Percentiles rank a stretch among this genome's conserved stretches.
These are phyloP conservation scores for Sebastes hubbsi DNA, from an alignment of 2,797 vertebrate species.

Conservation along the genomic window DNA sequence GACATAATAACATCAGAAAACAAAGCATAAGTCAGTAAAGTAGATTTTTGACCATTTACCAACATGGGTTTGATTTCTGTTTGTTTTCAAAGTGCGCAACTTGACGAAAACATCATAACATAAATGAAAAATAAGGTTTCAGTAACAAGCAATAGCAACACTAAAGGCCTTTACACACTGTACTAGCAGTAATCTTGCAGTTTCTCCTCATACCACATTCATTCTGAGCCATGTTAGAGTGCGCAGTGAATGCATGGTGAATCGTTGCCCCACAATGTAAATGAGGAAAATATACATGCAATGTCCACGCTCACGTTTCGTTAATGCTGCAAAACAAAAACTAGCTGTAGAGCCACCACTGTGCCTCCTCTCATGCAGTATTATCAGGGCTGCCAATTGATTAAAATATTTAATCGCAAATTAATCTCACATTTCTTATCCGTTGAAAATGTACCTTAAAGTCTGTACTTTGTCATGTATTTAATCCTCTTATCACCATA, in stretches of 20 bases:
- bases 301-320: background rate
- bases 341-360: background rate
- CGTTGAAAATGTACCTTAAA: too few relatives aligned
- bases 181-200: background rate
- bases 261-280: background rate
- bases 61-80: background rate
- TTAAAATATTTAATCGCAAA: too few relatives aligned
- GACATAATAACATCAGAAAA: slow-evolving; percentile 9
- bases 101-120: background rate
- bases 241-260: background rate
- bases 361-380: background rate
- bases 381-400: too few relatives aligned
- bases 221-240: background rate
- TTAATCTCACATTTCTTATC: too few relatives aligned
- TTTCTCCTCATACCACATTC: background rate
- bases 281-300: background rate
- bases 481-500: too few relatives aligned
- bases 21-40: background rate
- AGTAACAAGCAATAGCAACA: background rate
- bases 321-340: background rate
- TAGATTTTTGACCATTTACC: background rate
- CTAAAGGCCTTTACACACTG: background rate
- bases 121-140: background rate
- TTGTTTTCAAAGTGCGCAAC: background rate
- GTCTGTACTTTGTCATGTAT: too few relatives aligned